Evolutionary conservation across 2,888 invertebrate species (phyloP).

Genomic region (Euplexia lucipara): DNA sequence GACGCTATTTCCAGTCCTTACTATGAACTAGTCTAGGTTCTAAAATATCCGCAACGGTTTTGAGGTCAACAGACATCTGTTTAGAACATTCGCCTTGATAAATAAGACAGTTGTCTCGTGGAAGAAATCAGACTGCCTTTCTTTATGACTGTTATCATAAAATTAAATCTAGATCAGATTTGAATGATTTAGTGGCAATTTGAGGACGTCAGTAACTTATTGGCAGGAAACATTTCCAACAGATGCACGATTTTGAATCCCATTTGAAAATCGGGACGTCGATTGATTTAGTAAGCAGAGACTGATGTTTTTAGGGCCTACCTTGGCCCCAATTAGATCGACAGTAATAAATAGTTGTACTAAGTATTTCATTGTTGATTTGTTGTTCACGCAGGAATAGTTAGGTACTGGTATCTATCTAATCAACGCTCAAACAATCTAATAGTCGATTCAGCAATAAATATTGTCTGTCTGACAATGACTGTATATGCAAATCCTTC

Average conservation of each 20-base stretch:
- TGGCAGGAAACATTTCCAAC: slow-evolving; percentile 5
- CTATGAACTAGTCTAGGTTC: slow-evolving; percentile 8
- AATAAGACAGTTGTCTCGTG: slow-evolving; percentile 34
- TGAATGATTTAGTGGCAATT: slow-evolving; percentile 29
- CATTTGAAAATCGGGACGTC: background rate
- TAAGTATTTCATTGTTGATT: slow-evolving; percentile 19
- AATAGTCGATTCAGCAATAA: slow-evolving; percentile 30
- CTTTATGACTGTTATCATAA: slow-evolving; percentile 9
- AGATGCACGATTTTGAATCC: too few species aligned
- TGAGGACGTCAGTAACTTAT: background rate
- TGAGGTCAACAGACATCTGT: slow-evolving; percentile 49
- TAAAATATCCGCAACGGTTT: slow-evolving; percentile 23
- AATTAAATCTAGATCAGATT: slow-evolving; percentile 31
- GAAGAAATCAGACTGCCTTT: slow-evolving; percentile 21
- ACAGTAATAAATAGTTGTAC: background rate
- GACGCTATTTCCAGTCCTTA: slow-evolving; percentile 10
- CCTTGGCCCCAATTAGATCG: background rate
- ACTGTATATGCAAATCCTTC: slow-evolving; percentile 54
- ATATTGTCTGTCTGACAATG: slow-evolving; percentile 27
- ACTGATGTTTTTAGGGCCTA: background rate
- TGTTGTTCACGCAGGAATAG: slow-evolving; percentile 6
- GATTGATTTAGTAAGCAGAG: background rate
- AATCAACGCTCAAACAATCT: slow-evolving; percentile 38
- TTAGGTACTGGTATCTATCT: slow-evolving; percentile 18
- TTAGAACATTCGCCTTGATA: slow-evolving; percentile 48